phyloP scores from a whole-genome alignment of 2,797 vertebrate species.

The Bufotes viridis region DNA sequence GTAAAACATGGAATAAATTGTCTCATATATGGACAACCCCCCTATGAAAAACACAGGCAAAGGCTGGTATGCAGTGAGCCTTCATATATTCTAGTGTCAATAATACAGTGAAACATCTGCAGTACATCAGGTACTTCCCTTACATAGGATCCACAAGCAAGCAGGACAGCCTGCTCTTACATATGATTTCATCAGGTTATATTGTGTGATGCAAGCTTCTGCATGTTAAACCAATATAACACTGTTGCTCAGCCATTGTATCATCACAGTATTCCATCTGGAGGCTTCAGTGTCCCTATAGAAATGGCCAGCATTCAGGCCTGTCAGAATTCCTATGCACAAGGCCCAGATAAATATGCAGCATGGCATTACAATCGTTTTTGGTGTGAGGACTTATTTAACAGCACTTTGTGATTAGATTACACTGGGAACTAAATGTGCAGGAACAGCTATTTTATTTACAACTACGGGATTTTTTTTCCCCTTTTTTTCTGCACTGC shows the following conservation, averaged over 20 bases:
- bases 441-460: constrained; percentile 38
- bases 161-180: background rate
- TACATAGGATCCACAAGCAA: background rate
- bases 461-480: constrained; percentile 22
- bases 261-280: constrained; percentile 29
- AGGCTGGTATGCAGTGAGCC: background rate
- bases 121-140: too few species aligned
- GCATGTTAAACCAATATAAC: constrained; percentile 16
- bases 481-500: constrained; percentile 2
- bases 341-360: background rate
- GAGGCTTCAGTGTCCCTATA: constrained; percentile 21
- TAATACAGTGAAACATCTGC: background rate
- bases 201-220: constrained; percentile 36
- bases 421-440: constrained; percentile 31
- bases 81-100: background rate
- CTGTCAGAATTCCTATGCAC: background rate
- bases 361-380: background rate
- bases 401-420: constrained; percentile 11
- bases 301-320: background rate
- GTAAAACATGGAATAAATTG: too few species aligned
- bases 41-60: background rate
- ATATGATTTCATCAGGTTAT: constrained; percentile 50
- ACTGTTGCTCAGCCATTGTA: constrained; percentile 5
- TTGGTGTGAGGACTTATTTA: constrained; percentile 32
- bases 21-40: too few species aligned